phyloP scores from a whole-genome alignment of 2,113 vertebrate genomes.

The Pelobates fuscus region DNA sequence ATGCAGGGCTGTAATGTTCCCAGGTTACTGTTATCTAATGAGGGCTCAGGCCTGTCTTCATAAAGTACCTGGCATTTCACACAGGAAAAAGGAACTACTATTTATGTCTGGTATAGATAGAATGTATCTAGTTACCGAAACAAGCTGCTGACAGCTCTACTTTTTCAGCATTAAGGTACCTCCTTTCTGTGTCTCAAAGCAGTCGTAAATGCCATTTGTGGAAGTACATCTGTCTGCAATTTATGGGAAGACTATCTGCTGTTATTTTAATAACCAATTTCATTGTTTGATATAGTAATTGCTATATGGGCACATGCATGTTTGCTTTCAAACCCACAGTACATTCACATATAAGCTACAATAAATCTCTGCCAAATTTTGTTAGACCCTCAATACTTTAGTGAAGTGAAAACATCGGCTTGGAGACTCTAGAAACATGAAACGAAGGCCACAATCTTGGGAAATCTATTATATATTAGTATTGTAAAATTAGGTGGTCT shows the following conservation, averaged over 20 bases:
- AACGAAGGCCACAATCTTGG: too few species aligned
- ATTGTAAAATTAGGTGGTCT: too few species aligned
- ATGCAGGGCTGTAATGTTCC: not conserved
- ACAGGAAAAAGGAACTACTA: constrained; percentile 47
- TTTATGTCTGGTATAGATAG: constrained; percentile 41
- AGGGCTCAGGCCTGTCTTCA: constrained; percentile 16
- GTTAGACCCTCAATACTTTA: too few species aligned
- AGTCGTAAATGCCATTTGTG: constrained; percentile 22
- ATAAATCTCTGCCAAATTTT: too few species aligned
- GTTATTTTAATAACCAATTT: constrained; percentile 22
- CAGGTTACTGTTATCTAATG: constrained; percentile 5
- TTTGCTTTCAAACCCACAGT: too few species aligned
- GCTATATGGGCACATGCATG: too few species aligned
- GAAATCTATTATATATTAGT: too few species aligned
- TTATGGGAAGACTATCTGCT: constrained; percentile 9
- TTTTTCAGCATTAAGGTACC: constrained; percentile 23
- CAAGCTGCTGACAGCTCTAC: constrained; percentile 28
- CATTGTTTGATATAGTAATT: not conserved
- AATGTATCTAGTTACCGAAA: constrained; percentile 36
- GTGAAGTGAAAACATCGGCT: too few species aligned
- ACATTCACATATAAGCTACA: too few species aligned
- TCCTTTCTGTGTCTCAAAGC: constrained; percentile 12
- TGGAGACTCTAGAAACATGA: too few species aligned
- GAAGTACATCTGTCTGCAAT: constrained; percentile 3
- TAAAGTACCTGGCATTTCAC: constrained; percentile 42